Percentiles rank a stretch among this genome's conserved stretches.
Evolutionary conservation across 2,888 invertebrate genomes (phyloP).

Genomic region (Drosophila eohydei): DNA sequence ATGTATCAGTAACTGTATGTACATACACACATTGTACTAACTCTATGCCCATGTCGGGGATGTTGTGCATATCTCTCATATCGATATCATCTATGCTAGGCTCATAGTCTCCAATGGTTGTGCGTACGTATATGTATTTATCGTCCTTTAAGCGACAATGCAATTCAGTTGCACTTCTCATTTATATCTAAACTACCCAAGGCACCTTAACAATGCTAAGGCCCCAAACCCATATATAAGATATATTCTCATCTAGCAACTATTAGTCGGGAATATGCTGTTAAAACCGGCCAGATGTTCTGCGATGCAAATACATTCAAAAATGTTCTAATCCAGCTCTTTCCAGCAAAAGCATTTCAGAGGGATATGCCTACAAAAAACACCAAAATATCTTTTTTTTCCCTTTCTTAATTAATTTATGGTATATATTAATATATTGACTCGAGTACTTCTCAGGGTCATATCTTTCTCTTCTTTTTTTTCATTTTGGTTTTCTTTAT

Average conservation of each 20-base stretch:
- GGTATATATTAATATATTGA: neutral
- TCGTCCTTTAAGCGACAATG: conserved; percentile 6
- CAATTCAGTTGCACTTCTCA: conserved; percentile 22
- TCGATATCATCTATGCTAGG: conserved; percentile 7
- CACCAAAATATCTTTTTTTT: neutral
- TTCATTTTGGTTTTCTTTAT: neutral
- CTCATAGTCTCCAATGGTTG: conserved; percentile 13
- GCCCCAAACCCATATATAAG: neutral
- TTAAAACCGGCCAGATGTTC: too few relatives aligned
- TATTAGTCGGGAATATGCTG: neutral
- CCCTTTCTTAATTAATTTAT: neutral
- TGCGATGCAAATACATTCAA: neutral
- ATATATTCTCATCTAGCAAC: neutral
- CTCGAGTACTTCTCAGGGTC: neutral
- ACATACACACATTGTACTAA: conserved; percentile 10
- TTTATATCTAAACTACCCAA: neutral
- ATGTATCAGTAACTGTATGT: conserved; percentile 5
- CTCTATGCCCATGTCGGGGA: conserved; percentile 2
- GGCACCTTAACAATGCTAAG: neutral
- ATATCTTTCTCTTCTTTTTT: neutral
- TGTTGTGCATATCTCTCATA: neutral
- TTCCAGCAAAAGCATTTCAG: too few relatives aligned
- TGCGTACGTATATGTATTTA: conserved; percentile 10
- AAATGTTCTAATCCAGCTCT: neutral
- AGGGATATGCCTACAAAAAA: neutral